phyloP scores from a whole-genome alignment of 2,888 invertebrate genomes.

The Sympetrum striolatum region DNA sequence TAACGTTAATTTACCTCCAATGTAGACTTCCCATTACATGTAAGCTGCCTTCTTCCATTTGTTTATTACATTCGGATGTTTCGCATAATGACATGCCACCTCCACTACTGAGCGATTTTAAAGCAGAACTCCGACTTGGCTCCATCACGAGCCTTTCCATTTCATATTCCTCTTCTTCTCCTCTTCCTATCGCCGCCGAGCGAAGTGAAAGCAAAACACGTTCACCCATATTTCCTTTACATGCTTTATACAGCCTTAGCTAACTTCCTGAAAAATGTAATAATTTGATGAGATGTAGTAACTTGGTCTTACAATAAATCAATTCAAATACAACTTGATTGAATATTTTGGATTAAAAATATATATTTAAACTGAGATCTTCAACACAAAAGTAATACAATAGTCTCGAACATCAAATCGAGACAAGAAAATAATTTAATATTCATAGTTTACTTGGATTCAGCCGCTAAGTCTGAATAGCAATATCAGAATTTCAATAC shows the following conservation, averaged over 20 bases:
- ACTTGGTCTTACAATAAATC: too few species aligned
- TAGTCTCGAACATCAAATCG: too few species aligned
- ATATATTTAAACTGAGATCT: too few species aligned
- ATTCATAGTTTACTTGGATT: too few species aligned
- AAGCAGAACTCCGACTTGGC: background rate
- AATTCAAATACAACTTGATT: too few species aligned
- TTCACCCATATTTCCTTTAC: slow-evolving; percentile 22
- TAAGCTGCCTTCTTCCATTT: slow-evolving; percentile 23
- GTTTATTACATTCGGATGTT: background rate
- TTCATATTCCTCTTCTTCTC: slow-evolving; percentile 37
- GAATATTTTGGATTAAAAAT: too few species aligned
- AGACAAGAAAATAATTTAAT: too few species aligned
- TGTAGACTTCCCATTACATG: slow-evolving; percentile 29
- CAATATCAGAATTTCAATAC: too few species aligned
- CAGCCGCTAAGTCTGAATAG: too few species aligned
- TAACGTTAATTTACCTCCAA: background rate
- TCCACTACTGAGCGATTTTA: background rate
- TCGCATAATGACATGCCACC: slow-evolving; percentile 20
- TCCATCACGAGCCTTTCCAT: slow-evolving; percentile 38
- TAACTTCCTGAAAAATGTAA: background rate
- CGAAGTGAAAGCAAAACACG: slow-evolving; percentile 25
- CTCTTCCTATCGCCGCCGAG: slow-evolving; percentile 29
- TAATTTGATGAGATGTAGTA: too few species aligned
- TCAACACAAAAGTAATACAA: too few species aligned
- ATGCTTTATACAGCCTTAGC: background rate